These are phyloP conservation scores for Channallabes apus DNA, from an alignment of 2,797 vertebrate species.

Conservation along the genomic window DNA sequence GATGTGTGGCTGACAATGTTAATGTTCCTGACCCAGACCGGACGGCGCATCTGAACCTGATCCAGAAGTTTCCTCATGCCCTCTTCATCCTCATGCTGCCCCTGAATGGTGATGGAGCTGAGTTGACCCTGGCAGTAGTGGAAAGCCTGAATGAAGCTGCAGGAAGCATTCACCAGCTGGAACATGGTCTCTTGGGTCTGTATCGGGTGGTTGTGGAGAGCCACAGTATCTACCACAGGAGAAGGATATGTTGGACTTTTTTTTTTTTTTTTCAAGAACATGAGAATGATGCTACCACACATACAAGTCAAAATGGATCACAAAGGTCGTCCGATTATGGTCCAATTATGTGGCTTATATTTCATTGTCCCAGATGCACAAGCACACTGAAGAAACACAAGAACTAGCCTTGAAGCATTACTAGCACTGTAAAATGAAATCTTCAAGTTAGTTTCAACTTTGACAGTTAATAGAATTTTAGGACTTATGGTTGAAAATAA, in stretches of 20 bases:
- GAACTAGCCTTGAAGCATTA: neutral
- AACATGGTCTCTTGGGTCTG: constrained; percentile 69
- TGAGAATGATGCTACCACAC: neutral
- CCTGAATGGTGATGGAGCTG: constrained; percentile 69
- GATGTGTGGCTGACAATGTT: constrained; percentile 48
- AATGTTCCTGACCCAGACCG: constrained; percentile 76
- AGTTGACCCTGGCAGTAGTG: constrained; percentile 79
- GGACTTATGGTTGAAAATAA: neutral
- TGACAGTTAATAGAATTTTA: neutral
- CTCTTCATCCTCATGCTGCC: constrained; percentile 54
- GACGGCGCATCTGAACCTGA: constrained; percentile 54
- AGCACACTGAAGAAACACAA: neutral
- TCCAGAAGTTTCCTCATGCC: constrained; percentile 61
- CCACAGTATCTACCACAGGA: constrained; percentile 49
- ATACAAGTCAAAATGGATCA: neutral
- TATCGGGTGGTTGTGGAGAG: constrained; percentile 45
- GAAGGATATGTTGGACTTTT: constrained; percentile 27
- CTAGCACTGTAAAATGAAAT: neutral
- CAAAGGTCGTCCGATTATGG: neutral
- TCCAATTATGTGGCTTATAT: neutral
- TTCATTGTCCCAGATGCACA: constrained; percentile 1
- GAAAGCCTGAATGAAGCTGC: constrained; percentile 76
- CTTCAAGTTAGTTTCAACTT: neutral
- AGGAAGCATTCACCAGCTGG: constrained; percentile 71
- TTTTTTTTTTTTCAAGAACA: neutral